Base-by-base conservation (phyloP, 2,888 invertebrate genomes). In the Hirtodrosophila trivittata region DNA sequence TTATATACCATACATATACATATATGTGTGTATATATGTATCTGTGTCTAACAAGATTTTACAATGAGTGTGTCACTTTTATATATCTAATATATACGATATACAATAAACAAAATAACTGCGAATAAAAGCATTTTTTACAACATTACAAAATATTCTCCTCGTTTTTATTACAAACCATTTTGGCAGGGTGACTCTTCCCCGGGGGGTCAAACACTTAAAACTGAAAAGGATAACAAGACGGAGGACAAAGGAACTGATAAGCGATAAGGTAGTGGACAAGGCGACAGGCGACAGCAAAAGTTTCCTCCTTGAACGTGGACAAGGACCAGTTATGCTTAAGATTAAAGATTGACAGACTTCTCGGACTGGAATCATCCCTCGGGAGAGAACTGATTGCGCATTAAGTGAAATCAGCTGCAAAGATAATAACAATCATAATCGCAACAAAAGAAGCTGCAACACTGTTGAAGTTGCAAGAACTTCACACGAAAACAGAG, bases 11-110 rank as follows among this genome's bases (percentile, higher is more conserved):
- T 26, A 35, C 35, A 54, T 68, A 59, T 52, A 55, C 68, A 18
- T 41, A 26, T 25, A n/a, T 26, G 1, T 18, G 13, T 33, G 33
- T 52, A 8, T 54, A 30, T 41, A 30, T 47, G 74, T 74, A 62
- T 74, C 54, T 67, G 84, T 81, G 86, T 86, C 80, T 86, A 83
- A 83, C 84, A 86, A 86, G 86, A 81, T 81, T 81, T 81, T 81
- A 81, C 73, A 69, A 83, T 81, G 86, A 72, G 86, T 68, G 84
- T 81, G 80, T 86, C 86, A 78, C 86, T 86, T 81, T 86, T 82
- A 75, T 70, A 85, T 75, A 78, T 78, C 62, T 74, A 68, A 81
- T 69, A 85, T 81, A 72, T 75, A 65, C 73, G 66, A 77, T 81
- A 75, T 71, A 77, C 63, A 67, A 74, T 85, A 77, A 65, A 60